These are phyloP conservation scores for Onthophagus taurus DNA, from an alignment of 1,140 invertebrate genomes.

Conservation along the genomic window DNA sequence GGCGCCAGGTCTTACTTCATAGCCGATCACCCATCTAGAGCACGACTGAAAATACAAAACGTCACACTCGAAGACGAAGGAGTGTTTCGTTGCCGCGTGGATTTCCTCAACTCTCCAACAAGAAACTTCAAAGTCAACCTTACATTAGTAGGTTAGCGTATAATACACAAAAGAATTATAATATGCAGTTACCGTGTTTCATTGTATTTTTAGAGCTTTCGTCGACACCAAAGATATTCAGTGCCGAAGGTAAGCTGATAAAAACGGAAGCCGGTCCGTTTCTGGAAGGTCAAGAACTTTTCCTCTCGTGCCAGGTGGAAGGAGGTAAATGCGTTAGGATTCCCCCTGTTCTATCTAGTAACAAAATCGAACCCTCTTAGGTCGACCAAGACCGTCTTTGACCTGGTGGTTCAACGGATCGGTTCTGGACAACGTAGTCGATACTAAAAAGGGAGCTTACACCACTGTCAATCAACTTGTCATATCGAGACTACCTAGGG, in stretches of 20 bases:
- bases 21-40: conserved; percentile 55
- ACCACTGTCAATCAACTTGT: conserved; percentile 59
- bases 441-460: conserved; percentile 44
- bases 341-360: conserved; percentile 12
- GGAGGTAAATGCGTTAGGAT: conserved; percentile 68
- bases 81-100: conserved; percentile 71
- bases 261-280: conserved; percentile 67
- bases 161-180: conserved; percentile 1
- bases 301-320: conserved; percentile 70
- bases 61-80: conserved; percentile 66
- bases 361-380: conserved; percentile 35
- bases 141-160: conserved; percentile 68
- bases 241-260: conserved; percentile 68
- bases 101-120: conserved; percentile 77
- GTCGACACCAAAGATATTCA: conserved; percentile 66
- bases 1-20: conserved; percentile 66
- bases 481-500: conserved; percentile 49
- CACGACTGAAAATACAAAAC: conserved; percentile 61
- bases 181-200: conserved; percentile 7
- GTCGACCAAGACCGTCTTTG: conserved; percentile 60
- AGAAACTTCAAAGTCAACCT: conserved; percentile 75
- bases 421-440: conserved; percentile 56
- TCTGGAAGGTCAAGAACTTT: conserved; percentile 68
- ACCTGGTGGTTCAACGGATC: conserved; percentile 70
- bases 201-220: conserved; percentile 56